These are phyloP conservation scores for Erebia palarica DNA, from an alignment of 2,888 invertebrate species.

Conservation along the genomic window DNA sequence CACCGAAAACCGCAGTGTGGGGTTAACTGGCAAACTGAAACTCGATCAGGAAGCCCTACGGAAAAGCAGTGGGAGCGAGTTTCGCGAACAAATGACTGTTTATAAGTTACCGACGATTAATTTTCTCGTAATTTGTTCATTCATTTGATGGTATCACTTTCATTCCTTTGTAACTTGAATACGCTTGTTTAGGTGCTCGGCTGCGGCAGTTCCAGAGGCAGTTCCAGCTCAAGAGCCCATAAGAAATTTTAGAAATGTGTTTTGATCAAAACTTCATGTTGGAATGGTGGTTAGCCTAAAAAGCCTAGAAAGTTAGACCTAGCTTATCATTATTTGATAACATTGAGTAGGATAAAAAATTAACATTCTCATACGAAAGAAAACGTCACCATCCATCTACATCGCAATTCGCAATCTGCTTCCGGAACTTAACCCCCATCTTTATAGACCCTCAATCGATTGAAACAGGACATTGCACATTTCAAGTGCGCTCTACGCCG, in stretches of 20 bases:
- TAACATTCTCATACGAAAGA: neutral
- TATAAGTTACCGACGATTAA: neutral
- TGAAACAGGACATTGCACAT: slow-evolving; percentile 35
- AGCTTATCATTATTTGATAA: slow-evolving; percentile 6
- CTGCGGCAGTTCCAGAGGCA: no score
- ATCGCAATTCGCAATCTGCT: slow-evolving; percentile 16
- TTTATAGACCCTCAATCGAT: slow-evolving; percentile 23
- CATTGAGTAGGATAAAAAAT: neutral
- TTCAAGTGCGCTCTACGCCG: slow-evolving; percentile 14
- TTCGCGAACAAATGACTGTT: slow-evolving; percentile 37
- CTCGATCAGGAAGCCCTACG: slow-evolving; percentile 59
- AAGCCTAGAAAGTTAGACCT: no score
- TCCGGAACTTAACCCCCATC: slow-evolving; percentile 22
- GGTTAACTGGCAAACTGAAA: slow-evolving; percentile 57
- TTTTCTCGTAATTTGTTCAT: neutral
- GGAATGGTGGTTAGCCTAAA: no score
- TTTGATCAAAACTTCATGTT: no score
- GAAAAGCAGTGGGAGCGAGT: slow-evolving; percentile 49
- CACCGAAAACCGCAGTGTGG: slow-evolving; percentile 55
- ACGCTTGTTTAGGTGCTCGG: neutral
- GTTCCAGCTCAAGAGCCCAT: no score
- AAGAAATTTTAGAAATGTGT: no score
- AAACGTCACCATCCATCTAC: slow-evolving; percentile 21
- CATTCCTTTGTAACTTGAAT: neutral
- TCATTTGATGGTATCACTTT: neutral